These are phyloP conservation scores for Erannis defoliaria DNA, from an alignment of 2,888 invertebrate genomes.

Conservation along the genomic window DNA sequence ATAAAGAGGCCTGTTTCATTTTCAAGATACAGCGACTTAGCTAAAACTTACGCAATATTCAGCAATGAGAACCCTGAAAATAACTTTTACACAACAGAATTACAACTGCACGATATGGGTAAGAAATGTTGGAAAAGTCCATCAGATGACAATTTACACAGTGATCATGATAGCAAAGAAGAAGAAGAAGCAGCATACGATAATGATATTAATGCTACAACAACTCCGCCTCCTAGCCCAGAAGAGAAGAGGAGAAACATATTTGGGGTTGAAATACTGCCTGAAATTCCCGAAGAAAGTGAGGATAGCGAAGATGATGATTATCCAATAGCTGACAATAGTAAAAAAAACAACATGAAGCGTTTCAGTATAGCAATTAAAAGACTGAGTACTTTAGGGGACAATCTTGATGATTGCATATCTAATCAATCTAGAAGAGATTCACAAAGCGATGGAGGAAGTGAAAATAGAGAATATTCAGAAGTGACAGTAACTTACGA, in stretches of 20 bases:
- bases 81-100: slow-evolving; percentile 67
- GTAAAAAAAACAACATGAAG: slow-evolving; percentile 63
- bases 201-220: slow-evolving; percentile 61
- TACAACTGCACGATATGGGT: slow-evolving; percentile 75
- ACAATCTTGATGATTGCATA: slow-evolving; percentile 82
- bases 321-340: slow-evolving; percentile 48
- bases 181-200: slow-evolving; percentile 55
- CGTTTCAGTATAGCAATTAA: slow-evolving; percentile 78
- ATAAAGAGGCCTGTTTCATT: slow-evolving; percentile 65
- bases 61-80: slow-evolving; percentile 64
- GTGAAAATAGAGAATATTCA: slow-evolving; percentile 65
- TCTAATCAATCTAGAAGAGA: slow-evolving; percentile 74
- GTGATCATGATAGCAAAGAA: slow-evolving; percentile 58
- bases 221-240: slow-evolving; percentile 79
- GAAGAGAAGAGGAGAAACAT: slow-evolving; percentile 80
- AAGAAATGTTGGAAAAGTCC: slow-evolving; percentile 82
- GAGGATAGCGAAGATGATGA: slow-evolving; percentile 71
- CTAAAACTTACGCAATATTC: slow-evolving; percentile 74
- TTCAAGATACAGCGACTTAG: slow-evolving; percentile 73
- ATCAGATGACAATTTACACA: slow-evolving; percentile 73
- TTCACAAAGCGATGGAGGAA: slow-evolving; percentile 62
- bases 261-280: slow-evolving; percentile 83
- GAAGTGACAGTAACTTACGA: slow-evolving; percentile 79
- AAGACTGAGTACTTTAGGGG: slow-evolving; percentile 83
- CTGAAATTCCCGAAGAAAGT: slow-evolving; percentile 84